These are phyloP conservation scores for Glossophaga mutica DNA, from an alignment of 2,797 vertebrate species.

Conservation along the genomic window DNA sequence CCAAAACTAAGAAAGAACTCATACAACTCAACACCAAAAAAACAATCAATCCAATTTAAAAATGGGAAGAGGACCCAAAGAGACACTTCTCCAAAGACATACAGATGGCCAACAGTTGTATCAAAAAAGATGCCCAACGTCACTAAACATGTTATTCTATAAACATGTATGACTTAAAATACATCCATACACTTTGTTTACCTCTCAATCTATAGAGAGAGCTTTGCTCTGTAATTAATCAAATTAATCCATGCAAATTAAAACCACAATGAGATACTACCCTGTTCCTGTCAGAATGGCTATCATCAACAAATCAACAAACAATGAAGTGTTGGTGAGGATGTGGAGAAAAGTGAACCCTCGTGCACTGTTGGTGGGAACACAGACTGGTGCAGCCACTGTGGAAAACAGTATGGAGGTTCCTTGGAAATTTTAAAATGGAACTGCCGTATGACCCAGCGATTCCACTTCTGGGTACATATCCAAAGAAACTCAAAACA, in stretches of 20 bases:
- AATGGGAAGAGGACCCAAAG: neutral
- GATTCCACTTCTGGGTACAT: neutral
- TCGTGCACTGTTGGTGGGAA: neutral
- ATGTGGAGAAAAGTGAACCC: neutral
- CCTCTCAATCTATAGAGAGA: neutral
- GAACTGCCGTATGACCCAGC: neutral
- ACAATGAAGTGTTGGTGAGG: neutral
- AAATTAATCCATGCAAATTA: neutral
- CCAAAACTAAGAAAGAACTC: neutral
- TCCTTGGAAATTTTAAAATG: neutral
- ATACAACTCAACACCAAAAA: neutral
- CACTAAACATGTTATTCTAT: neutral
- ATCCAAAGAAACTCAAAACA: neutral
- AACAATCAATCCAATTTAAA: neutral
- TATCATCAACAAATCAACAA: neutral
- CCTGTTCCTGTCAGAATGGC: neutral
- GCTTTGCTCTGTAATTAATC: neutral
- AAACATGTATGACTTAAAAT: neutral
- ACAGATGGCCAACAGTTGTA: neutral
- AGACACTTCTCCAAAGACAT: neutral
- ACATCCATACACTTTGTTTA: conserved; percentile 11
- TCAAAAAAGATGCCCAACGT: neutral
- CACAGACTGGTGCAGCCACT: neutral
- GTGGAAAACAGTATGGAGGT: neutral
- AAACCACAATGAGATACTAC: neutral